Base-by-base conservation (phyloP, 2,888 invertebrate genomes). In the Belgica antarctica region DNA sequence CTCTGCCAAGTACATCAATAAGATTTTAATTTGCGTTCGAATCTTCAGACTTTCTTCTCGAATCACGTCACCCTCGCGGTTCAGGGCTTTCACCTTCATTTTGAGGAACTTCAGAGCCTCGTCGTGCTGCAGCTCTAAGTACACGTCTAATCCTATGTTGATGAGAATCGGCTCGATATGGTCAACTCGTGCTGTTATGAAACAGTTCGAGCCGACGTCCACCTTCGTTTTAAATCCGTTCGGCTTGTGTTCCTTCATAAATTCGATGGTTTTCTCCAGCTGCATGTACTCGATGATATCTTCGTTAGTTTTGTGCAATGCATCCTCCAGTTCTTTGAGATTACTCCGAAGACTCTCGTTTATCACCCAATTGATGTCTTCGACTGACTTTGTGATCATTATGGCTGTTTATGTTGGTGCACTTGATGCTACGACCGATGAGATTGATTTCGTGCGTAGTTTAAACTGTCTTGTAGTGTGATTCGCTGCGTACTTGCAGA, bases 151-250 rank as follows among this genome's bases (percentile, higher is more conserved):
- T 0, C 94, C 94, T 71, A 94, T 81, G 76, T 89, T 85, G 24
- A 94, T 83, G 24, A 88, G 80, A 65, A 94, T 84, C 46, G 79
- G 83, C 0, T 86, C 84, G 1, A 86, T 81, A 76, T 90, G 86
- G 65, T 83, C 80, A 66, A 92, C 86, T 70, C 86, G 81, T 0
- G 91, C 91, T 77, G 92, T 88, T 77, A 90, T 87, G 75, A 90
- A 94, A 73, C 92, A 89, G 77, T 89, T 90, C 74, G 89, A 88
- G n/a, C 94, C 94, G 28, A 94, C 80, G 76, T 94, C 90, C 25
- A 94, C 84, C 79, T 88, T 84, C 0, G 88, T 87, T 75, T 87
- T 87, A 63, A 87, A 81, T 27, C 83, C 83, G 72, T 81, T 80
- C 3, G 84, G 82, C 61, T 85, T 81, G 0, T 83, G 76, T 1